Percentiles rank a stretch among this genome's conserved stretches.
Conservation (phyloP, 2,888 invertebrate species). For the Brenthis hecate region DNA sequence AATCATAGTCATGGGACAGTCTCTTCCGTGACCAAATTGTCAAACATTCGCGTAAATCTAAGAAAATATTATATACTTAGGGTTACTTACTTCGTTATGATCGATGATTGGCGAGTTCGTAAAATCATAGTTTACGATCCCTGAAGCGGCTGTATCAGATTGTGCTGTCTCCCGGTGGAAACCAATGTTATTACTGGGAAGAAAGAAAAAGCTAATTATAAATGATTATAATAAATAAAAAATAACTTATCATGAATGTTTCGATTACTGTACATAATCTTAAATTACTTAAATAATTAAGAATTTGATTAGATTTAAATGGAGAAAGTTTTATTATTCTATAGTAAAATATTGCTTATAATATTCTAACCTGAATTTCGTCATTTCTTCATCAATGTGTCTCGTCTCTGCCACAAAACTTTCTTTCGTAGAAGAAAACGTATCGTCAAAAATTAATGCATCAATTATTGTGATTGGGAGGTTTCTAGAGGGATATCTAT, state of each 20-base stretch:
- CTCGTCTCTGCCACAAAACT: constrained; percentile 56
- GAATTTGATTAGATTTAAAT: too few species aligned
- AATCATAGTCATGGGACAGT: too few species aligned
- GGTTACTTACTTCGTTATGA: constrained; percentile 90
- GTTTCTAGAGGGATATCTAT: constrained; percentile 18
- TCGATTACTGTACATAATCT: too few species aligned
- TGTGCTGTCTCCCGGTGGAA: neutral
- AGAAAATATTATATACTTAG: too few species aligned
- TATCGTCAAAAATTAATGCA: constrained; percentile 51
- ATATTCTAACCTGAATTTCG: constrained; percentile 51
- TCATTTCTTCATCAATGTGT: constrained; percentile 58
- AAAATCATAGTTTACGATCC: constrained; percentile 31
- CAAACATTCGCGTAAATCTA: too few species aligned
- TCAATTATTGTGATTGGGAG: constrained; percentile 53
- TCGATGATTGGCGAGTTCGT: constrained; percentile 90
- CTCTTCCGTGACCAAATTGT: too few species aligned
- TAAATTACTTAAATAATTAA: too few species aligned
- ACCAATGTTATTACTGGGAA: neutral
- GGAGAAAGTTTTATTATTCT: too few species aligned
- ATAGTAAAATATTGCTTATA: too few species aligned
- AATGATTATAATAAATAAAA: too few species aligned
- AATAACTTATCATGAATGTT: too few species aligned
- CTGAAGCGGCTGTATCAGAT: neutral
- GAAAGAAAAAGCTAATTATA: too few species aligned
- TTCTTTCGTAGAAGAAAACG: constrained; percentile 52